Base-by-base conservation (phyloP, 1,140 invertebrate genomes). In the Vollenhovia emeryi region DNA sequence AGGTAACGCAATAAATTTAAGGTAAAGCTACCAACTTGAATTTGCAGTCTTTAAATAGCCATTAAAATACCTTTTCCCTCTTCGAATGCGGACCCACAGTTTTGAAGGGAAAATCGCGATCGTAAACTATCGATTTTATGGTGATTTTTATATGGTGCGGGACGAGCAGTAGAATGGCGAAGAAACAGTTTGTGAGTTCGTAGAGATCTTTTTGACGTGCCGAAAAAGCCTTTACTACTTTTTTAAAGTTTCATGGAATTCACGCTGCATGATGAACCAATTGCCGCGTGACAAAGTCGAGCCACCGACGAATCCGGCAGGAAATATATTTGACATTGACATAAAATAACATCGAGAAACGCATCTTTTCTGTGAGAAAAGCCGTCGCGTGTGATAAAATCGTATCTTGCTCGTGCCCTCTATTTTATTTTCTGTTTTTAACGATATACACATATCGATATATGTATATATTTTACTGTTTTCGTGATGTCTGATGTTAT, bases 161-260 rank as follows among this genome's bases (percentile, higher is more conserved):
- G 36, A 43, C 45, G 18, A 45, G 52, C 11, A 75, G 43, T 73
- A 76, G 73, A 64, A 86, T 75, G 50, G 66, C 68, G 86, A 86
- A 85, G 87, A 88, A 88, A 89, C 87, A 88, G 86, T 92, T 92
- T 55, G 75, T 85, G 88, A 89, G 9, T 87, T 87, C 87, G 76
- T 50, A 52, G 13, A 3, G n/a, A 75, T 43, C 76, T 57, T 43
- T 33, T 45, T 24, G 27, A 76, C 75, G 30, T 88, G 82, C 62
- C 82, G 52, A 50, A 89, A 84, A 85, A 86, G n/a, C n/a, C n/a
- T n/a, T n/a, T n/a, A n/a, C n/a, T n/a, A n/a, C 43, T n/a, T 82
- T 71, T 75, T 82, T 52, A 43, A 74, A 80, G 52, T 59, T 79
- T 24, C 76, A 73, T 3, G 9, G 24, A 55, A 79, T 33, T 43